A percentile compares a stretch with the other conserved stretches of the same genome.
Evolutionary conservation across 2,113 vertebrate genomes (phyloP).

Genomic region (Pithys albifrons): DNA sequence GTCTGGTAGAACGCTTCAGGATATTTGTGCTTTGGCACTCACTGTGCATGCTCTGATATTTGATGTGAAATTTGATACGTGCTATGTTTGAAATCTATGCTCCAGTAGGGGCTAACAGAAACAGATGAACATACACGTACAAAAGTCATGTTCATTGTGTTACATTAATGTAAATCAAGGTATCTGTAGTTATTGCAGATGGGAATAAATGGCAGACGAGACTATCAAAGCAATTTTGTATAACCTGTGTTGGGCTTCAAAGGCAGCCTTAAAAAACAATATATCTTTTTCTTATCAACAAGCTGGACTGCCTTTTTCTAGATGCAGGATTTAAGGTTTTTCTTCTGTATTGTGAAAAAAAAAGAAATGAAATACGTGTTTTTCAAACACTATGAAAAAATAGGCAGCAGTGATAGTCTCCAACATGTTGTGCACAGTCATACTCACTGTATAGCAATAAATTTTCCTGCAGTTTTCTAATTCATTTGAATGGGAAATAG

Average conservation of each 20-base stretch:
- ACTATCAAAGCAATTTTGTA: neutral
- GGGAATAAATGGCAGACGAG: rapidly evolving
- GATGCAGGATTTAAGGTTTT: neutral
- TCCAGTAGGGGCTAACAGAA: neutral
- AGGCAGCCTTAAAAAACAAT: neutral
- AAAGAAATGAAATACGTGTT: neutral
- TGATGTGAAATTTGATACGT: neutral
- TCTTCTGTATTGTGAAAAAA: neutral
- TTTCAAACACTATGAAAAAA: neutral
- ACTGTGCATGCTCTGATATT: neutral
- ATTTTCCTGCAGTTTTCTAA: neutral
- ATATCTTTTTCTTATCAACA: neutral
- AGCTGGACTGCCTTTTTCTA: neutral
- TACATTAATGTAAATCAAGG: rapidly evolving
- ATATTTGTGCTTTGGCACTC: neutral
- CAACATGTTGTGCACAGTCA: neutral
- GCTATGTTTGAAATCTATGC: neutral
- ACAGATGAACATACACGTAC: neutral
- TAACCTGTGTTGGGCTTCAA: neutral
- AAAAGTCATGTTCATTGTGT: neutral
- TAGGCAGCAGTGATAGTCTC: neutral
- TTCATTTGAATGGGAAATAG: neutral
- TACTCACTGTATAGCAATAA: neutral
- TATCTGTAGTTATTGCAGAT: neutral
- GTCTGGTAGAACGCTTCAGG: neutral